Percentiles rank a stretch among this genome's conserved stretches.
phyloP scores from a whole-genome alignment of 2,797 vertebrate genomes.

The Cottoperca gobio region DNA sequence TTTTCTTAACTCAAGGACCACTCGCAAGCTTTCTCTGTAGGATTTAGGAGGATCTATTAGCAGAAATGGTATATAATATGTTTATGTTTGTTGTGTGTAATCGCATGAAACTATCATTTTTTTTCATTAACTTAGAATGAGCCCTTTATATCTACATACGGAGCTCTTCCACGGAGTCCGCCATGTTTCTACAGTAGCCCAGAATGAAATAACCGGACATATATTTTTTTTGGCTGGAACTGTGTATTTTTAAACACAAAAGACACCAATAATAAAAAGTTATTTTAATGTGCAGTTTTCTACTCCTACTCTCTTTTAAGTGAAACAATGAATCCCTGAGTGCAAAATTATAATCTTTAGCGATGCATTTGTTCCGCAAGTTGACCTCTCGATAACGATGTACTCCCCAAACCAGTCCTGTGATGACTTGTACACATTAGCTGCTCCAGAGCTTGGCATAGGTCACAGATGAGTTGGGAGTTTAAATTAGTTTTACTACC shows the following conservation, averaged over 20 bases:
- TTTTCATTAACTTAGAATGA: background rate
- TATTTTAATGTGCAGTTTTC: too few species aligned
- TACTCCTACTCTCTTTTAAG: too few species aligned
- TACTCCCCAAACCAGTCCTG: background rate
- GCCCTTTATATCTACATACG: background rate
- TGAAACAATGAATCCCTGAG: too few species aligned
- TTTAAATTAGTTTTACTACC: conserved; percentile 15
- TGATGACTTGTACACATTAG: conserved; percentile 8
- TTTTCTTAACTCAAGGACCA: background rate
- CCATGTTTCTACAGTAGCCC: background rate
- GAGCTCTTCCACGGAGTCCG: background rate
- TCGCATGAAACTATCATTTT: background rate
- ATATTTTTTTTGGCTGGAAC: background rate
- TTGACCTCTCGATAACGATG: too few species aligned
- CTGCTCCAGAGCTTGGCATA: background rate
- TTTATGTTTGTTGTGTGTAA: background rate
- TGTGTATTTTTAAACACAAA: too few species aligned
- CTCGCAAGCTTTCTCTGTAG: background rate
- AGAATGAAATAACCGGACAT: too few species aligned
- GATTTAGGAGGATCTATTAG: background rate
- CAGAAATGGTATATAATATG: background rate
- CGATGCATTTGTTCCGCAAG: too few species aligned
- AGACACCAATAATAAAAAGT: too few species aligned
- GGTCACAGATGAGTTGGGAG: background rate
- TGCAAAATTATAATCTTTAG: too few species aligned